Conservation (phyloP, 2,888 invertebrate species). For the Lochmaea capreae region DNA sequence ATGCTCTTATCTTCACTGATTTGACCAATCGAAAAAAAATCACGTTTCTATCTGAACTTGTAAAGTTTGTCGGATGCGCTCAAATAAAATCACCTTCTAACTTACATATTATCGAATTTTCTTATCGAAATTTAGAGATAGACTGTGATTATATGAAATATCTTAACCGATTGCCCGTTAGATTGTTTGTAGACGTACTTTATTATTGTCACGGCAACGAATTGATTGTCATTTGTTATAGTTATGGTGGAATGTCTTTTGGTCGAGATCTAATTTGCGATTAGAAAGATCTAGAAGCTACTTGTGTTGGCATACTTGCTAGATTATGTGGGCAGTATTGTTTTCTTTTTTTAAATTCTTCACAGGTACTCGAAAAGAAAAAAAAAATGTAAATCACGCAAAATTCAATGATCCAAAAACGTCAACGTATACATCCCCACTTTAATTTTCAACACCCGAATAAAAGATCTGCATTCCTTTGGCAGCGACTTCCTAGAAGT, state of each 20-base stretch:
- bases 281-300: slow-evolving; percentile 17
- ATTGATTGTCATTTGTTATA: slow-evolving; percentile 31
- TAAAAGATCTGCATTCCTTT: slow-evolving; percentile 7
- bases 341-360: not conserved
- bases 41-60: slow-evolving; percentile 5
- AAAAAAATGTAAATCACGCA: too few relatives aligned
- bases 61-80: not conserved
- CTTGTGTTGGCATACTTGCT: slow-evolving; percentile 12
- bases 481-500: slow-evolving; percentile 16
- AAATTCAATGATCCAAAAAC: not conserved
- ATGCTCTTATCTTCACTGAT: slow-evolving; percentile 17
- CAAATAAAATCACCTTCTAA: not conserved
- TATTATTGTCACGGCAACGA: slow-evolving; percentile 23
- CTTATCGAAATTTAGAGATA: not conserved
- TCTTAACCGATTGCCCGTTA: not conserved
- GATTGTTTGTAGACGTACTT: not conserved
- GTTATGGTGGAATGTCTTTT: slow-evolving; percentile 20
- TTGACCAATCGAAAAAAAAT: slow-evolving; percentile 16
- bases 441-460: not conserved
- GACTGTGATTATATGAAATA: not conserved
- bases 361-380: too few relatives aligned
- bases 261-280: slow-evolving; percentile 23
- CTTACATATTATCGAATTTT: not conserved
- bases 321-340: not conserved
- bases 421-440: not conserved